Base-by-base conservation (phyloP, 2,113 vertebrate genomes). In the Edolisoma coerulescens region DNA sequence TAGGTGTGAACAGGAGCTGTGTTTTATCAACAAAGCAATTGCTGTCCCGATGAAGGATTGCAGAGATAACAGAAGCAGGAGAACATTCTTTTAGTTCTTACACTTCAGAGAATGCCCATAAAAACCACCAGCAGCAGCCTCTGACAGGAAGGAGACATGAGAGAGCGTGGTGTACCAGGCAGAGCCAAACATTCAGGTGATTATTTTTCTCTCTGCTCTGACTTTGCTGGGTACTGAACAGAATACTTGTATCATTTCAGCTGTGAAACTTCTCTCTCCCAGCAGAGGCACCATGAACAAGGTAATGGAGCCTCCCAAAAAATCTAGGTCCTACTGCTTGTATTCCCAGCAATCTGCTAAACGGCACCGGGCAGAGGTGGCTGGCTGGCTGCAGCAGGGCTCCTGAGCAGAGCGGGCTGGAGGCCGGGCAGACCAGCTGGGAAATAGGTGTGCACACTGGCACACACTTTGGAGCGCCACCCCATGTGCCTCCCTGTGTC, bases 1-100 rank as follows among this genome's bases (percentile, higher is more conserved):
- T 64, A 86, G 84, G 49, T 91, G 81, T 79, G 77, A 90, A 96
- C 86, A 85, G 89, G 60, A 93, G 79, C 87, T 42, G 37, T 81
- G 76, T 67, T 95, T 82, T 85, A 84, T 83, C 91, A 93, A 86
- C 88, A 81, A 49, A 86, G 63, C 23, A 64, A 75, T 18, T 90
- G 44, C 80, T 70, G 44, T 81, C 28, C 71, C 44, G 57, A 67
- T n/a, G 49, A 84, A 41, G 57, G 60, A 86, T 42, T 90, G 68
- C 63, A 91, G 52, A 89, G 78, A 65, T 68, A 79, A 57, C 53
- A 75, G 56, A 60, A 93, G 79, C 8, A 93, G 42, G 70, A 71
- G 70, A 73, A 63, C 73, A 54, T 86, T 88, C 28, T 93, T 92
- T 75, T 50, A 82, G 47, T 59, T 67, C 71, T 76, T 37, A 64